Base-by-base conservation (phyloP, 2,113 vertebrate species). In the Brachypteracias leptosomus region DNA sequence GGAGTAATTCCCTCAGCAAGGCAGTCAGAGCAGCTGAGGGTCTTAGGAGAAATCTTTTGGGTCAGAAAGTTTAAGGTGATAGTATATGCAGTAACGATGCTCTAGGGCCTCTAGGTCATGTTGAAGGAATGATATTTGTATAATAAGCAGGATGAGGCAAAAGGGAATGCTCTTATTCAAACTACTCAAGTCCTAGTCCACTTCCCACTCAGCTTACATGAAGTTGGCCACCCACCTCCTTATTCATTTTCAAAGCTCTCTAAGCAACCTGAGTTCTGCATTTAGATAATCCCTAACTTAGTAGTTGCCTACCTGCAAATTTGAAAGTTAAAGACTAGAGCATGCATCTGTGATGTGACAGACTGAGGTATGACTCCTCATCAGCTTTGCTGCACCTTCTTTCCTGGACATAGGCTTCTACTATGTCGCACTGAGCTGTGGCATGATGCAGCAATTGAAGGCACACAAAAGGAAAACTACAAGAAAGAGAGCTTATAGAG, bases 221-320 rank as follows among this genome's bases (percentile, higher is more conserved):
- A 57, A 80, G 36, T 5, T 88, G 28, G 26, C 15, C 33, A 74
- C 44, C 36, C 19, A 38, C 11, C 52, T 38, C 38, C 46, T 66
- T 55, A 11, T 42, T 66, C 7, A 3, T 19, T 42, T 63, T 76
- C 59, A 77, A 65, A 93, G 29, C 29, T 74, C 51, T 63, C 42
- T 13, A 61, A 6, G 22, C 29, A 76, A 31, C 35, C 16, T 0
- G 0, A 52, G 8, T 35, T 76, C 44, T 46, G 17, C 58, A 54
- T 36, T 58, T 54, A 68, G 15, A 14, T 25, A 75, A 46, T n/a
- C 29, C 11, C 22, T 70, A 36, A 59, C 36, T 70, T 74, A 33
- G 13, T 26, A 55, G 17, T 2, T 88, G 62, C 28, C 17, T 10
- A 44, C 14, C 7, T 40, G n/a, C 49, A 44, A 20, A 52, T 49